phyloP scores from a whole-genome alignment of 2,113 vertebrate species.

The Petrocephalus microphthalmus region DNA sequence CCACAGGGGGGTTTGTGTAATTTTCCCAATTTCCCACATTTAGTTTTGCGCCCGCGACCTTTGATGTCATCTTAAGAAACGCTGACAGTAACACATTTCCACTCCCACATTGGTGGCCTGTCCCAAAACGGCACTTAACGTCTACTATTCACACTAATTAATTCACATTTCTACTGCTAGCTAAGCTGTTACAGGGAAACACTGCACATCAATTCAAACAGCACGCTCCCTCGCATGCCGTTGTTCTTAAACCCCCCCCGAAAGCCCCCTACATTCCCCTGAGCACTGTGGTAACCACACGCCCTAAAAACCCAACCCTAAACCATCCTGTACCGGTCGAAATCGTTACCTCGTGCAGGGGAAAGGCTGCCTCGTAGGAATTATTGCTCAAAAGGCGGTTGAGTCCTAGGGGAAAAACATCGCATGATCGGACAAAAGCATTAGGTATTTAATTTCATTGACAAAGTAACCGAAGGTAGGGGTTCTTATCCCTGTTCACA shows the following conservation, averaged over 20 bases:
- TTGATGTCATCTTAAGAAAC: neutral
- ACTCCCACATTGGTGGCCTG: neutral
- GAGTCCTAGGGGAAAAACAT: conserved; percentile 61
- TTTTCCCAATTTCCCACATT: neutral
- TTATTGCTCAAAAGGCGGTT: conserved; percentile 89
- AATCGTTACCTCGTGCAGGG: conserved; percentile 85
- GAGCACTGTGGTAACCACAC: neutral
- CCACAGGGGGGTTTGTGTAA: neutral
- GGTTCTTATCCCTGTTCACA: neutral
- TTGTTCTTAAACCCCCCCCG: neutral
- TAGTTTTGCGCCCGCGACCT: neutral
- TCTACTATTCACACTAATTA: neutral
- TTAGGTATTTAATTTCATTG: neutral
- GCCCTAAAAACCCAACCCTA: neutral
- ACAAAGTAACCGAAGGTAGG: neutral
- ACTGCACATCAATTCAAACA: neutral
- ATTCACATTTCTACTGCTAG: neutral
- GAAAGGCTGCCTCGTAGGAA: conserved; percentile 90
- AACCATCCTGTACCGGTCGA: neutral
- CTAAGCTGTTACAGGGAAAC: neutral
- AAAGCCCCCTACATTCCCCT: neutral
- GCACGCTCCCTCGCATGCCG: neutral
- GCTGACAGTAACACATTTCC: neutral
- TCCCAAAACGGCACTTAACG: neutral
- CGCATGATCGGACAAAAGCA: neutral